A percentile compares a stretch with the other conserved stretches of the same genome.
phyloP scores from a whole-genome alignment of 1,140 invertebrate species.

The Rhopalosiphum maidis region DNA sequence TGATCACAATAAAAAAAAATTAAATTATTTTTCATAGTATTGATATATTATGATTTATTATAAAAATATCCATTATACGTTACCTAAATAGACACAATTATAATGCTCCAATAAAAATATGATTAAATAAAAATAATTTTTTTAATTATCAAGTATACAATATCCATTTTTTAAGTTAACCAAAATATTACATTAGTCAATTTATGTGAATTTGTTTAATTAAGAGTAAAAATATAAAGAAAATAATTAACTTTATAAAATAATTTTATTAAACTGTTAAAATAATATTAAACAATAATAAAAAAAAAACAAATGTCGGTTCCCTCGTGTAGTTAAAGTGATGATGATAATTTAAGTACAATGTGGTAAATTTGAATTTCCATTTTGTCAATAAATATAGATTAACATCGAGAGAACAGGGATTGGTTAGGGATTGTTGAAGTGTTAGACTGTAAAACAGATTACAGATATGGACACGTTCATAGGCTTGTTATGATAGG shows the following conservation, averaged over 20 bases:
- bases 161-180: not conserved
- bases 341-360: not conserved
- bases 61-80: not conserved
- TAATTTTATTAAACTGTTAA: not conserved
- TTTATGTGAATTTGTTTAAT: not conserved
- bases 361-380: not conserved
- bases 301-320: not conserved
- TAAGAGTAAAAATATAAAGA: not conserved
- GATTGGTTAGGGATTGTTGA: slow-evolving; percentile 4
- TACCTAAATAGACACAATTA: not conserved
- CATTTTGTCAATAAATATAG: slow-evolving; percentile 23
- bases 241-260: not conserved
- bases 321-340: not conserved
- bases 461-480: not conserved
- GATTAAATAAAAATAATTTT: not conserved
- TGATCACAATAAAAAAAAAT: too few species aligned
- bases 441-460: slow-evolving; percentile 9
- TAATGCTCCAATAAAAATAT: not conserved
- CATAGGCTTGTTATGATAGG: not conserved
- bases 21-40: not conserved
- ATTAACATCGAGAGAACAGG: not conserved
- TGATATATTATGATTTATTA: not conserved
- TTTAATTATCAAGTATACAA: not conserved
- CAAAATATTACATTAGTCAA: not conserved
- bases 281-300: not conserved